Percentiles rank a stretch among this genome's conserved stretches.
These are phyloP conservation scores for Notodonta ziczac DNA, from an alignment of 2,888 invertebrate genomes.

Conservation along the genomic window DNA sequence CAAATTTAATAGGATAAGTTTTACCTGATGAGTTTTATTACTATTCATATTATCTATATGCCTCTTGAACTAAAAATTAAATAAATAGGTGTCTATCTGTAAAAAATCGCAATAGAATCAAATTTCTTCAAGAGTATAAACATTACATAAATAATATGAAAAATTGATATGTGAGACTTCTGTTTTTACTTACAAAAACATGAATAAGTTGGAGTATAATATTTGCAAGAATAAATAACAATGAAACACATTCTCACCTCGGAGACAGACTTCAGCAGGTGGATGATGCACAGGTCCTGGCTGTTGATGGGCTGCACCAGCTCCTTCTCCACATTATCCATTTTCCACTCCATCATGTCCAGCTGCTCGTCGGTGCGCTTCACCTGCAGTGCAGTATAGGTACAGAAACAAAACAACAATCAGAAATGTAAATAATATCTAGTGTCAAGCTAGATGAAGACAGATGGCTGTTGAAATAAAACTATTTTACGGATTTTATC, in stretches of 20 bases:
- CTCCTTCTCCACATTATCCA: slow-evolving; percentile 88
- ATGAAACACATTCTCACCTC: slow-evolving; percentile 75
- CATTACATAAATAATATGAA: too few relatives aligned
- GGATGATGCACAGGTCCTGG: slow-evolving; percentile 88
- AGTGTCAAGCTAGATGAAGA: too few relatives aligned
- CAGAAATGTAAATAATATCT: too few relatives aligned
- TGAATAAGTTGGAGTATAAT: too few relatives aligned
- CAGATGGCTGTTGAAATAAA: too few relatives aligned
- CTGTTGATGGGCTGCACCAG: slow-evolving; percentile 79
- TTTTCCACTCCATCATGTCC: slow-evolving; percentile 89
- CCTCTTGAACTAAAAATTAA: too few relatives aligned
- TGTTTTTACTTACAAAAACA: too few relatives aligned
- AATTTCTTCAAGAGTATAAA: too few relatives aligned
- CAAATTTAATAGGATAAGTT: neutral
- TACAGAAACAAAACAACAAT: neutral
- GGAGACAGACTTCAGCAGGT: slow-evolving; percentile 90
- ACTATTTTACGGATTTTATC: too few relatives aligned
- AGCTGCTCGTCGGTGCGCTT: slow-evolving; percentile 89
- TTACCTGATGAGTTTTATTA: neutral
- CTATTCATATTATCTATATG: neutral
- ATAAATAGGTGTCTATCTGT: too few relatives aligned
- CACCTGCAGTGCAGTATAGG: slow-evolving; percentile 80
- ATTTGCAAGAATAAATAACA: neutral
- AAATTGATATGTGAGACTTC: too few relatives aligned
- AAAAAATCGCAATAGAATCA: too few relatives aligned